Evolutionary conservation across 2,797 vertebrate species (phyloP).

Genomic region (Rhinophrynus dorsalis): DNA sequence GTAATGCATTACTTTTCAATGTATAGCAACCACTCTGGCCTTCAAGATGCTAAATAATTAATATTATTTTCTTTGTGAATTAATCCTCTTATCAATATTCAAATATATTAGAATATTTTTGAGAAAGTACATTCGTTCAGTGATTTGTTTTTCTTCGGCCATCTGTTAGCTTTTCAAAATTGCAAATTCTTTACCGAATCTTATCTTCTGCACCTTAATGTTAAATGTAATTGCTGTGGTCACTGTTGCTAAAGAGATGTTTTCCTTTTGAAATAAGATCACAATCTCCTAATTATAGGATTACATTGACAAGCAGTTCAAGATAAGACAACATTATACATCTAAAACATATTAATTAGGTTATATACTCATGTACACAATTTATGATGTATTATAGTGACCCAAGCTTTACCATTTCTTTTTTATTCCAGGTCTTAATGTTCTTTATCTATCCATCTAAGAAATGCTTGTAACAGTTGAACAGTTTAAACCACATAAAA

Average conservation of each 20-base stretch:
- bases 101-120: too few species aligned
- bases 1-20: too few species aligned
- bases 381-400: background rate
- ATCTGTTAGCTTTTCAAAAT: background rate
- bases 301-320: background rate
- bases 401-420: background rate
- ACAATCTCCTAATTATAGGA: background rate
- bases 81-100: too few species aligned
- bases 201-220: constrained; percentile 17
- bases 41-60: too few species aligned
- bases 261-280: background rate
- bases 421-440: background rate
- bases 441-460: too few species aligned
- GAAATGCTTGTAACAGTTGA: too few species aligned
- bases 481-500: too few species aligned
- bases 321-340: constrained; percentile 11
- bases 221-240: constrained; percentile 15
- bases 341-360: background rate
- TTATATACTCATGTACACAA: background rate
- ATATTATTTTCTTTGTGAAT: too few species aligned
- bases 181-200: background rate
- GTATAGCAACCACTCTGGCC: too few species aligned
- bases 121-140: too few species aligned
- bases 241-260: background rate
- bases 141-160: background rate